Conservation (phyloP, 1,140 invertebrate genomes). For the Mercenaria mercenaria region DNA sequence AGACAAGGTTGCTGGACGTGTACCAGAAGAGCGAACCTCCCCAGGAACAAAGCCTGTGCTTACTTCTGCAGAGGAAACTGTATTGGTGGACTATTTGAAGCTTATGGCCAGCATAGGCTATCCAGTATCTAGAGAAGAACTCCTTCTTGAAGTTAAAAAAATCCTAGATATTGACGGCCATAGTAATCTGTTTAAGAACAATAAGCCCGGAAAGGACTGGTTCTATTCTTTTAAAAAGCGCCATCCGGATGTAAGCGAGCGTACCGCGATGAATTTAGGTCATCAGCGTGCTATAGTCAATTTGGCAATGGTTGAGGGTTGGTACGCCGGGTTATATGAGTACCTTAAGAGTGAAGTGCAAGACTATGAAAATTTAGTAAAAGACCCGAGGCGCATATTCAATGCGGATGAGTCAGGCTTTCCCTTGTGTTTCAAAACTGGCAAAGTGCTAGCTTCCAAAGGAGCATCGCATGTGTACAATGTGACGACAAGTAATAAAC, state of each 20-base stretch:
- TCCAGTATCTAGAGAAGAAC: not conserved
- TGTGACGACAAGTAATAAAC: not conserved
- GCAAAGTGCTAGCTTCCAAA: not conserved
- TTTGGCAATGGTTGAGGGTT: not conserved
- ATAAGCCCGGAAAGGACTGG: too few species aligned
- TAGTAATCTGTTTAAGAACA: not conserved
- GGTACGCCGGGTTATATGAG: not conserved
- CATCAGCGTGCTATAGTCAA: not conserved
- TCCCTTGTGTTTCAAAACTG: not conserved
- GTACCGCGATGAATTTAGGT: not conserved
- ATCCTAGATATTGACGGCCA: not conserved
- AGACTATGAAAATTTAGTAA: not conserved
- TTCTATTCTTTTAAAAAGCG: too few species aligned
- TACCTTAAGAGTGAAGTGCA: not conserved
- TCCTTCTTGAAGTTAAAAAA: not conserved
- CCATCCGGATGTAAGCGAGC: not conserved
- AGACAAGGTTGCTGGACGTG: too few species aligned
- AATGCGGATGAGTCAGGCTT: constrained; percentile 41
- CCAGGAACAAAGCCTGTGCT: too few species aligned
- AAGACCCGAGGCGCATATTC: not conserved
- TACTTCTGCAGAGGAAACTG: too few species aligned
- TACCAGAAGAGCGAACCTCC: too few species aligned
- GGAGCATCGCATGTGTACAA: constrained; percentile 6
- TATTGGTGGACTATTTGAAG: not conserved
- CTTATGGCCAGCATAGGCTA: not conserved